Evolutionary conservation across 2,113 vertebrate genomes (phyloP).

Genomic region (Mesitornis unicolor): DNA sequence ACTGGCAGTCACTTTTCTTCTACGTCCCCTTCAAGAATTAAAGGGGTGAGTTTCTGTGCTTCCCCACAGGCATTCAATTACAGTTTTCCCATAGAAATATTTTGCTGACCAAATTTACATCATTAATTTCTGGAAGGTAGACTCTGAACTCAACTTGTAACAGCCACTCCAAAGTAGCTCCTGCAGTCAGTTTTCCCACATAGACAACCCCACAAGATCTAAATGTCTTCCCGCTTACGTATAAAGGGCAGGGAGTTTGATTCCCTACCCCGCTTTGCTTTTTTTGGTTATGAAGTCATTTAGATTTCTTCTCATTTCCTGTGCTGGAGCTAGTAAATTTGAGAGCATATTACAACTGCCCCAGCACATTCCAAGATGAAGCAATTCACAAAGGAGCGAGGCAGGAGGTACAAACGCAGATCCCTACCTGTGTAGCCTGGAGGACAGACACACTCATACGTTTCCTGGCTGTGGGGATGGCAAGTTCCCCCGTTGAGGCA

Average conservation of each 20-base stretch:
- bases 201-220: background rate
- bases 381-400: background rate
- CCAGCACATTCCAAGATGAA: background rate
- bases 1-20: background rate
- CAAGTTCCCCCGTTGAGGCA: slow-evolving; percentile 85
- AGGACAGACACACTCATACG: slow-evolving; percentile 82
- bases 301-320: slow-evolving; percentile 9
- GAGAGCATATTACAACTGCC: background rate
- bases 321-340: background rate
- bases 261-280: background rate
- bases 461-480: slow-evolving; percentile 76
- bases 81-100: background rate
- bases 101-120: background rate
- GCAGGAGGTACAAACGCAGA: background rate
- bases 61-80: background rate
- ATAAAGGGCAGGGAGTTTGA: background rate
- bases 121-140: background rate
- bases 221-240: slow-evolving; percentile 20
- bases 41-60: background rate
- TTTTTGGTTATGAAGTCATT: slow-evolving; percentile 35
- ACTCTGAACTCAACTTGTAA: background rate
- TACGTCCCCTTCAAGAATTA: background rate
- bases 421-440: slow-evolving; percentile 86
- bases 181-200: background rate
- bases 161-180: background rate